These are phyloP conservation scores for Diacarnus erythraeanus DNA, from an alignment of 37 sponge, comb jelly and placozoan genomes.

Conservation along the genomic window DNA sequence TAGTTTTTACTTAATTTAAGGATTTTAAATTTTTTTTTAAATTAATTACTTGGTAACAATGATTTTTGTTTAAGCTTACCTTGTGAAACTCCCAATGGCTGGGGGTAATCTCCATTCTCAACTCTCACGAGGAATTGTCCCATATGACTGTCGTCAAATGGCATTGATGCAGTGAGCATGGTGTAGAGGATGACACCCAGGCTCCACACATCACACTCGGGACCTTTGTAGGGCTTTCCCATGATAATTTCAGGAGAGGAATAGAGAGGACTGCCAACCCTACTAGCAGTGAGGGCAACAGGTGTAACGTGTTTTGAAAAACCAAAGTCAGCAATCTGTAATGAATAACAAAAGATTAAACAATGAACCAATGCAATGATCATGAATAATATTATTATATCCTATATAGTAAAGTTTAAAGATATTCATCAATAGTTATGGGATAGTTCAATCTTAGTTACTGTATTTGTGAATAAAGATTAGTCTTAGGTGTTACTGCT, in stretches of 20 bases:
- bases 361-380: not conserved
- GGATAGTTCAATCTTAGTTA: too few species aligned
- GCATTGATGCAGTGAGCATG: constrained; percentile 89
- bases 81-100: constrained; percentile 42
- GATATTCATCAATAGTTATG: too few species aligned
- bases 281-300: constrained; percentile 41
- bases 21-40: too few species aligned
- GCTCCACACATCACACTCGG: constrained; percentile 89
- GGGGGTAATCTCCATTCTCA: constrained; percentile 47
- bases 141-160: constrained; percentile 79
- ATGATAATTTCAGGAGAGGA: constrained; percentile 82
- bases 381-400: not conserved
- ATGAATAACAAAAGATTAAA: not conserved
- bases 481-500: not conserved
- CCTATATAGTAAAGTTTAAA: too few species aligned
- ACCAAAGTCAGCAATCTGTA: constrained; percentile 83
- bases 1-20: not conserved
- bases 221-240: constrained; percentile 72
- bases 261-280: constrained; percentile 83
- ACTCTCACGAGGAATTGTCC: constrained; percentile 38
- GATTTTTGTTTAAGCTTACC: constrained; percentile 40
- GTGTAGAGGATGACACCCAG: constrained; percentile 86
- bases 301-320: constrained; percentile 58
- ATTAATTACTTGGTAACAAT: not conserved
- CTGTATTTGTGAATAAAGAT: not conserved